Percentiles rank a stretch among this genome's conserved stretches.
These are phyloP conservation scores for Drosophila nr. perissopoda DNA, from an alignment of 2,888 invertebrate species.

Conservation along the genomic window DNA sequence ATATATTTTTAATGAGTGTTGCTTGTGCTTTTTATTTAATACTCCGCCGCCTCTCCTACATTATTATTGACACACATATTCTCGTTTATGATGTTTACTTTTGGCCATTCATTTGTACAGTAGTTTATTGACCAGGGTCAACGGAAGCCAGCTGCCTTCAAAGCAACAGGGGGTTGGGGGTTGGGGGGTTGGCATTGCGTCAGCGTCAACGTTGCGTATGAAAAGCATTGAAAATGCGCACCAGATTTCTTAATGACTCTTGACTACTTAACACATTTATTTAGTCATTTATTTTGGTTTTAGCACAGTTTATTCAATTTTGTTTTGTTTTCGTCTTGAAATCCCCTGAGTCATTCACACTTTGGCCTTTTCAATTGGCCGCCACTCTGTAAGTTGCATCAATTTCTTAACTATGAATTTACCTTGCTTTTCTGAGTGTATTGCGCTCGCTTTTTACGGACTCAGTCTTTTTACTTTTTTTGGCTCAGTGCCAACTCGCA, in stretches of 20 bases:
- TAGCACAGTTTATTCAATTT: slow-evolving; percentile 30
- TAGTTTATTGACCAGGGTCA: slow-evolving; percentile 73
- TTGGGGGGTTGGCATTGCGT: slow-evolving; percentile 32
- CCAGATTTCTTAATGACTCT: slow-evolving; percentile 48
- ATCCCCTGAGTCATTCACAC: slow-evolving; percentile 22
- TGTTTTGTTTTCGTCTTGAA: slow-evolving; percentile 16
- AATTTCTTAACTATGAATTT: slow-evolving; percentile 19
- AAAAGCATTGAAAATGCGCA: slow-evolving; percentile 48
- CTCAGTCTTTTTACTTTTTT: slow-evolving; percentile 19
- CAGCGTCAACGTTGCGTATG: slow-evolving; percentile 65
- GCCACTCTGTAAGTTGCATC: slow-evolving; percentile 20
- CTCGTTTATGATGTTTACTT: slow-evolving; percentile 53
- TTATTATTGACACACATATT: slow-evolving; percentile 58
- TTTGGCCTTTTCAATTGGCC: slow-evolving; percentile 36
- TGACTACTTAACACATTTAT: slow-evolving; percentile 64
- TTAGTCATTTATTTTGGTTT: slow-evolving; percentile 41
- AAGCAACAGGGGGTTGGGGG: not conserved
- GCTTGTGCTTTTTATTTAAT: slow-evolving; percentile 23
- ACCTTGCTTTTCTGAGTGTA: slow-evolving; percentile 18
- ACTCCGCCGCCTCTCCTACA: slow-evolving; percentile 12
- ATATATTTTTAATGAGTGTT: slow-evolving; percentile 32
- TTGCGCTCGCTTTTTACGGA: slow-evolving; percentile 4
- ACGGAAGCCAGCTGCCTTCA: slow-evolving; percentile 64
- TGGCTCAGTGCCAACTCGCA: slow-evolving; percentile 54
- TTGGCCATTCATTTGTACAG: slow-evolving; percentile 36